Evolutionary conservation across 2,113 vertebrate genomes (phyloP).

Genomic region (Thamnophis sirtalis): DNA sequence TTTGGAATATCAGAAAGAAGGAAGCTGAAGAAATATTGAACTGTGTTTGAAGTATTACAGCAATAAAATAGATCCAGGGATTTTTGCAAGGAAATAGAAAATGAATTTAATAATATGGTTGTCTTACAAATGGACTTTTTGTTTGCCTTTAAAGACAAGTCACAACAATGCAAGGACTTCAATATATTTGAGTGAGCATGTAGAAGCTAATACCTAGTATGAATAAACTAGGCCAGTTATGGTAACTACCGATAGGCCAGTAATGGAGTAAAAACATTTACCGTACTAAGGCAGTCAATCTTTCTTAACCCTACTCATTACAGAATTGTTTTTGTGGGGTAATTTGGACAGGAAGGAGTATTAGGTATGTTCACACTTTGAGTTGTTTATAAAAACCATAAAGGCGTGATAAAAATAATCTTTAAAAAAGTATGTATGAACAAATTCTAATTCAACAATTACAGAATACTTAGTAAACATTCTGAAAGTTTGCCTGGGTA

Average conservation of each 20-base stretch:
- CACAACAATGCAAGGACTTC: background rate
- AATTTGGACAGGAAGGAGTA: background rate
- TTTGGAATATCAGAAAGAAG: background rate
- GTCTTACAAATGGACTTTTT: slow-evolving; percentile 37
- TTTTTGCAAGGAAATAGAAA: background rate
- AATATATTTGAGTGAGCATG: background rate
- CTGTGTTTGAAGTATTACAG: slow-evolving; percentile 42
- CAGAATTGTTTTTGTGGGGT: background rate
- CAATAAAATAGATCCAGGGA: slow-evolving; percentile 62
- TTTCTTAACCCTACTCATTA: background rate
- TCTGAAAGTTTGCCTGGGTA: background rate
- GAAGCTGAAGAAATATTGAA: slow-evolving; percentile 36
- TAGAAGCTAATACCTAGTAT: background rate
- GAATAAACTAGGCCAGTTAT: no score
- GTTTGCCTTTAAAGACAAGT: slow-evolving; percentile 30
- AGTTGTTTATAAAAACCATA: background rate
- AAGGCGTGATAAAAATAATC: background rate
- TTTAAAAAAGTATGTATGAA: no score
- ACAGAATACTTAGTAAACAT: background rate
- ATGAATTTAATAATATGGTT: slow-evolving; percentile 44
- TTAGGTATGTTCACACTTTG: no score
- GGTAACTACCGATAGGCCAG: no score
- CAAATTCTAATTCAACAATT: background rate
- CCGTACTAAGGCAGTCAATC: background rate
- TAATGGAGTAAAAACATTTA: no score